These are phyloP conservation scores for Cetonia aurata DNA, from an alignment of 2,888 invertebrate species.

Conservation along the genomic window DNA sequence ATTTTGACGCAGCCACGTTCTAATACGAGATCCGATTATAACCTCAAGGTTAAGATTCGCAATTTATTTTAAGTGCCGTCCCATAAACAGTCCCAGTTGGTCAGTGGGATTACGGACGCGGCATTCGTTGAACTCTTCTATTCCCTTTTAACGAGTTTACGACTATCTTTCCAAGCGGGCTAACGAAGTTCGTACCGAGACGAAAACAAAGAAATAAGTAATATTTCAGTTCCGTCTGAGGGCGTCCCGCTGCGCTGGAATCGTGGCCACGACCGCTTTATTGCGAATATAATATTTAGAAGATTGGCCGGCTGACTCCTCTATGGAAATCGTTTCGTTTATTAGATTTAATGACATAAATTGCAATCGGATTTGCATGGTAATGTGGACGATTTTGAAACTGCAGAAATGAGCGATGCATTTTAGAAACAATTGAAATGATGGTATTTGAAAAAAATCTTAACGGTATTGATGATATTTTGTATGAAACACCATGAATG, in stretches of 20 bases:
- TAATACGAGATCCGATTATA: slow-evolving; percentile 18
- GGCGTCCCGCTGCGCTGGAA: slow-evolving; percentile 15
- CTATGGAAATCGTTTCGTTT: too few species aligned
- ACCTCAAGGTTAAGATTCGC: slow-evolving; percentile 14
- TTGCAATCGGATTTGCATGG: too few species aligned
- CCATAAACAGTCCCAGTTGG: slow-evolving; percentile 1
- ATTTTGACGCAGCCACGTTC: too few species aligned
- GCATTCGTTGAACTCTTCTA: too few species aligned
- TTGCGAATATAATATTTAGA: slow-evolving; percentile 24
- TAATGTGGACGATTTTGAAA: too few species aligned
- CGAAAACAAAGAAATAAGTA: not conserved
- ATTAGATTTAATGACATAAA: too few species aligned
- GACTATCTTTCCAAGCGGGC: not conserved
- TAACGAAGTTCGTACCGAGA: not conserved
- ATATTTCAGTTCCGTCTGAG: slow-evolving; percentile 29
- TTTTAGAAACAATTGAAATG: too few species aligned
- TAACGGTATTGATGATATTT: too few species aligned
- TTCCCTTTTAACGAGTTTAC: too few species aligned
- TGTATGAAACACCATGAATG: too few species aligned
- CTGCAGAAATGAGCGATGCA: too few species aligned
- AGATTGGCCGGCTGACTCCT: slow-evolving; percentile 1
- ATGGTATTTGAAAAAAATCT: too few species aligned
- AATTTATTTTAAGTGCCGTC: slow-evolving; percentile 16
- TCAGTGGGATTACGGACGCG: not conserved
- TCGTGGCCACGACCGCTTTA: slow-evolving; percentile 27